Evolutionary conservation across 2,113 vertebrate genomes (phyloP).

Genomic region (Ammodytes dubius): DNA sequence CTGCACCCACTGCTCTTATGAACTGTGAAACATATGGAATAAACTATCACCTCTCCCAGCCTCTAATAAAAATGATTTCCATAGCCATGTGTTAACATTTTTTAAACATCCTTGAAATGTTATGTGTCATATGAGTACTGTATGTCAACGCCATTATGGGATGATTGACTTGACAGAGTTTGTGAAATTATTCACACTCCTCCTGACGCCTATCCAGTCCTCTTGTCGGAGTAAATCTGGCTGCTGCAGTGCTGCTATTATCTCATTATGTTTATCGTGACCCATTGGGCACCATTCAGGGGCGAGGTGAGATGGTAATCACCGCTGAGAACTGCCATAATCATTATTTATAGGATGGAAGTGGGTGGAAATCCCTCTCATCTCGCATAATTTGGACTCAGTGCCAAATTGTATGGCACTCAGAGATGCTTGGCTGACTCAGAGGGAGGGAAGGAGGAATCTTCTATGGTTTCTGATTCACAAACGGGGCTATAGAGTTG

Average conservation of each 20-base stretch:
- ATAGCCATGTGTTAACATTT: constrained; percentile 35
- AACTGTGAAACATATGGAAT: constrained; percentile 49
- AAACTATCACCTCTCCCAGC: constrained; percentile 47
- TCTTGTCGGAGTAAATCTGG: constrained; percentile 52
- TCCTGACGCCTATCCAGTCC: constrained; percentile 26
- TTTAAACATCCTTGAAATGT: constrained; percentile 17
- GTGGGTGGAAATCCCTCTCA: constrained; percentile 59
- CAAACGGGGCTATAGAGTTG: constrained; percentile 39
- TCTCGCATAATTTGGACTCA: constrained; percentile 45
- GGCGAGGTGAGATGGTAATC: constrained; percentile 40
- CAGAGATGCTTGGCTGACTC: constrained; percentile 58
- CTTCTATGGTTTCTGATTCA: constrained; percentile 68
- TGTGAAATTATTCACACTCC: constrained; percentile 38
- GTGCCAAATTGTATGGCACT: constrained; percentile 51
- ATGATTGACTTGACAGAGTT: constrained; percentile 28
- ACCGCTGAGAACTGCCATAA: constrained; percentile 30
- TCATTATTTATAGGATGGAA: constrained; percentile 62
- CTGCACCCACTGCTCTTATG: constrained; percentile 21
- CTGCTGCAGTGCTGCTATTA: constrained; percentile 46
- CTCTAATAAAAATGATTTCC: constrained; percentile 34
- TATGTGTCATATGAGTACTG: constrained; percentile 16
- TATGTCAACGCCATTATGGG: constrained; percentile 23
- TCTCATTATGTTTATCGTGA: constrained; percentile 59
- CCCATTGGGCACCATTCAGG: constrained; percentile 45
- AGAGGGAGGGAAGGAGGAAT: constrained; percentile 39